Percentiles rank a stretch among this genome's conserved stretches.
Conservation (phyloP, 2,113 vertebrate genomes). For the Pelmatolapia mariae region DNA sequence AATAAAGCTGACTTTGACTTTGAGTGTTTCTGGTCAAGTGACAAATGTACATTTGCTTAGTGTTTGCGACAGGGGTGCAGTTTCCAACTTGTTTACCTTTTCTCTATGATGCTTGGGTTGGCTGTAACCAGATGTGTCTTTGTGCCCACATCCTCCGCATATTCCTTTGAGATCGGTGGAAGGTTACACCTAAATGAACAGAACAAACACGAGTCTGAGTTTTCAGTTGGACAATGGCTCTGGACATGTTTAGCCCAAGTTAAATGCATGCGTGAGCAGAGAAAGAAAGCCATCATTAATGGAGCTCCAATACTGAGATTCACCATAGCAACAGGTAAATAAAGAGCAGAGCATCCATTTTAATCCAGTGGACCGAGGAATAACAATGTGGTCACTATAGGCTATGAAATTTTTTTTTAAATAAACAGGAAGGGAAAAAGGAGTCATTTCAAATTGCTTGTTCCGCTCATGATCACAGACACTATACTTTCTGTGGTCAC, state of each 20-base stretch:
- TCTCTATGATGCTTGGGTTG: slow-evolving; percentile 97
- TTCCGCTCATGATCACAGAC: neutral
- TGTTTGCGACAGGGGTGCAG: neutral
- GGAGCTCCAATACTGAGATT: neutral
- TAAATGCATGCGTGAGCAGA: neutral
- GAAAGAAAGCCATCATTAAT: neutral
- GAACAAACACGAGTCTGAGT: neutral
- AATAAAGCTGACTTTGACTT: neutral
- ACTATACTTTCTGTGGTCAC: neutral
- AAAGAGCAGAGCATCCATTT: neutral
- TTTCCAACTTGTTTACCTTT: slow-evolving; percentile 74
- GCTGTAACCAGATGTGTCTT: slow-evolving; percentile 92
- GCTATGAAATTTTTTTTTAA: neutral
- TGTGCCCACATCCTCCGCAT: slow-evolving; percentile 85
- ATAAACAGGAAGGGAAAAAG: neutral
- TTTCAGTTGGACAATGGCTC: neutral
- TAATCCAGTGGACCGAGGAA: neutral
- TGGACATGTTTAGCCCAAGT: neutral
- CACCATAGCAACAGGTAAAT: neutral
- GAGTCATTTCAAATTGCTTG: neutral
- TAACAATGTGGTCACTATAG: neutral
- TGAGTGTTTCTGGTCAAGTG: neutral
- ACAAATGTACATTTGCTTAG: neutral
- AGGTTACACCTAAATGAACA: slow-evolving; percentile 86
- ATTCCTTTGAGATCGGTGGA: slow-evolving; percentile 86